phyloP scores from a whole-genome alignment of 2,797 vertebrate genomes.

The Gymnocypris eckloni region DNA sequence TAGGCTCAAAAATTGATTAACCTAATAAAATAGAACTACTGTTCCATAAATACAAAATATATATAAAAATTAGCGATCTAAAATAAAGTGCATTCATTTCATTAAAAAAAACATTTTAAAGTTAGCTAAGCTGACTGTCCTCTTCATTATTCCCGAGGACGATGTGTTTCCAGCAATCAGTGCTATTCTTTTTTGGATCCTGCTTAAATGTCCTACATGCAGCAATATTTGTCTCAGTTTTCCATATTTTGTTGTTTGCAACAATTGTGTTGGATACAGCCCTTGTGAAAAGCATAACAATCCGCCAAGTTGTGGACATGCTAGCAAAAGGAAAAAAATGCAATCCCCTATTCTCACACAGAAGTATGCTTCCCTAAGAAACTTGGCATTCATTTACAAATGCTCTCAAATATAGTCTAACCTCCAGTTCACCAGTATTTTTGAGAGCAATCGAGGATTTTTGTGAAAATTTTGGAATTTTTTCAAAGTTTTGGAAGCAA shows the following conservation, averaged over 20 bases:
- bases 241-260: not conserved
- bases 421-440: not conserved
- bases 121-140: not conserved
- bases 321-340: not conserved
- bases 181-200: not conserved
- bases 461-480: not conserved
- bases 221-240: too few species aligned
- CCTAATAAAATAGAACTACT: too few species aligned
- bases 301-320: not conserved
- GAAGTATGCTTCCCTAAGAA: not conserved
- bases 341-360: too few species aligned
- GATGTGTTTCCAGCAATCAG: not conserved
- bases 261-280: not conserved
- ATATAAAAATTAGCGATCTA: too few species aligned
- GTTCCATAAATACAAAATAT: too few species aligned
- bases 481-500: too few species aligned
- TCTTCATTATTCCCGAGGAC: not conserved
- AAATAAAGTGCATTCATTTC: too few species aligned
- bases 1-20: too few species aligned
- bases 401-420: not conserved
- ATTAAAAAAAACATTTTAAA: too few species aligned
- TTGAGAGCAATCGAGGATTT: not conserved
- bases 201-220: not conserved
- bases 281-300: not conserved
- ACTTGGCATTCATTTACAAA: not conserved